These are phyloP conservation scores for Drosophila pseudoobscura DNA, from an alignment of 1,140 invertebrate species.

Conservation along the genomic window DNA sequence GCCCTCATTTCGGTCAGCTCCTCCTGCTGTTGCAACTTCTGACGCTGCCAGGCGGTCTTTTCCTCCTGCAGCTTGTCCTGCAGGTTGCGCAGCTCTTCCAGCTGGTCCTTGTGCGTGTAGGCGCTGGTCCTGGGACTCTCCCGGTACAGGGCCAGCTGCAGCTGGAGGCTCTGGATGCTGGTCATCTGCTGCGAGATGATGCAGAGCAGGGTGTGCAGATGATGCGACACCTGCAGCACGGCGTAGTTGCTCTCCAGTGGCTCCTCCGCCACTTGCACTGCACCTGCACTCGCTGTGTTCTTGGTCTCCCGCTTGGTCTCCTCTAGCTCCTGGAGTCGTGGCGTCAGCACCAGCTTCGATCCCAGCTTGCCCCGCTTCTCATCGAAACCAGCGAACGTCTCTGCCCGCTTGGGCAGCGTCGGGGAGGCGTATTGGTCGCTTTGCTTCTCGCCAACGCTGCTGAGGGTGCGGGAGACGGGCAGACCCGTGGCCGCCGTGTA, in stretches of 20 bases:
- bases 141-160: constrained; percentile 86
- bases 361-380: constrained; percentile 84
- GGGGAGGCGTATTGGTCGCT: constrained; percentile 92
- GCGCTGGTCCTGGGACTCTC: constrained; percentile 84
- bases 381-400: constrained; percentile 98
- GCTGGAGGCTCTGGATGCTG: constrained; percentile 90
- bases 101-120: constrained; percentile 88
- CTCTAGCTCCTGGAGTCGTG: constrained; percentile 73
- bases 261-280: constrained; percentile 43
- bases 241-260: constrained; percentile 87
- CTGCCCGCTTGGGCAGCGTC: constrained; percentile 93
- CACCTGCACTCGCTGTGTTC: background rate
- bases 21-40: constrained; percentile 86
- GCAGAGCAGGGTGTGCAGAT: constrained; percentile 91
- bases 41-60: constrained; percentile 89
- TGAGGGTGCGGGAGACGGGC: constrained; percentile 90
- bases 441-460: constrained; percentile 95
- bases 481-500: constrained; percentile 89
- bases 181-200: constrained; percentile 94
- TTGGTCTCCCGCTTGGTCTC: constrained; percentile 62
- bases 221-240: constrained; percentile 90
- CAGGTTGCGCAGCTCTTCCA: constrained; percentile 89
- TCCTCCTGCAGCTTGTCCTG: constrained; percentile 91
- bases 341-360: constrained; percentile 63
- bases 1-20: constrained; percentile 87